A percentile compares a stretch with the other conserved stretches of the same genome.
Evolutionary conservation across 2,888 invertebrate species (phyloP).

Genomic region (Thera obeliscata): DNA sequence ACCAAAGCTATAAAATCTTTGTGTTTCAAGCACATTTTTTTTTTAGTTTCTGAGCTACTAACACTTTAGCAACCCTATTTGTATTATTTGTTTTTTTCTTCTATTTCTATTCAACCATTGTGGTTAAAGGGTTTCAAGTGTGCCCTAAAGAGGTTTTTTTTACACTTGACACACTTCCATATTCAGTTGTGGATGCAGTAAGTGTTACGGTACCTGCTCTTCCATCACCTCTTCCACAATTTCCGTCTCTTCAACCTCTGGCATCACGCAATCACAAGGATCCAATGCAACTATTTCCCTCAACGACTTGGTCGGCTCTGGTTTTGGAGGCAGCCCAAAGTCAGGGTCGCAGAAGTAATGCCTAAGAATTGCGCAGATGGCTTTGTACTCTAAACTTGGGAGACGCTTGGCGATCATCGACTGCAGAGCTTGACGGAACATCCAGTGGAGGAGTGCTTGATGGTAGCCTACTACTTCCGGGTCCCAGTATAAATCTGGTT

Average conservation of each 20-base stretch:
- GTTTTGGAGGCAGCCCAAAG: conserved; percentile 67
- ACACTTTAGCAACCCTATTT: too few species aligned
- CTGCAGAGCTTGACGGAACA: conserved; percentile 74
- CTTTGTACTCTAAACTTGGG: conserved; percentile 46
- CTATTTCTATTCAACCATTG: too few species aligned
- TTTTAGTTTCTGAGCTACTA: too few species aligned
- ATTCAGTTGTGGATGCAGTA: too few species aligned
- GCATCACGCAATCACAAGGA: conserved; percentile 67
- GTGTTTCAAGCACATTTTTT: too few species aligned
- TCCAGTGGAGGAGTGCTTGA: conserved; percentile 66
- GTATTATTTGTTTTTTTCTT: too few species aligned
- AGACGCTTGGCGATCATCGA: conserved; percentile 58
- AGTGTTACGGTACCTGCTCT: conserved; percentile 47
- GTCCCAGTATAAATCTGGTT: conserved; percentile 72
- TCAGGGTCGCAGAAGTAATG: conserved; percentile 69
- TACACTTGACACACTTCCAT: too few species aligned
- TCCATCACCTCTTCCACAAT: conserved; percentile 48
- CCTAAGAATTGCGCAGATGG: conserved; percentile 57
- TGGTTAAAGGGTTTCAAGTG: too few species aligned
- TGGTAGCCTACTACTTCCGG: conserved; percentile 60
- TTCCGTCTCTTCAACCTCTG: conserved; percentile 60
- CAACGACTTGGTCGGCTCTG: conserved; percentile 50
- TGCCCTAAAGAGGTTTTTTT: too few species aligned
- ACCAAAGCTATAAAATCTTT: too few species aligned
- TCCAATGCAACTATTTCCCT: conserved; percentile 56